These are phyloP conservation scores for Halcyon senegalensis DNA, from an alignment of 2,113 vertebrate species.

Conservation along the genomic window DNA sequence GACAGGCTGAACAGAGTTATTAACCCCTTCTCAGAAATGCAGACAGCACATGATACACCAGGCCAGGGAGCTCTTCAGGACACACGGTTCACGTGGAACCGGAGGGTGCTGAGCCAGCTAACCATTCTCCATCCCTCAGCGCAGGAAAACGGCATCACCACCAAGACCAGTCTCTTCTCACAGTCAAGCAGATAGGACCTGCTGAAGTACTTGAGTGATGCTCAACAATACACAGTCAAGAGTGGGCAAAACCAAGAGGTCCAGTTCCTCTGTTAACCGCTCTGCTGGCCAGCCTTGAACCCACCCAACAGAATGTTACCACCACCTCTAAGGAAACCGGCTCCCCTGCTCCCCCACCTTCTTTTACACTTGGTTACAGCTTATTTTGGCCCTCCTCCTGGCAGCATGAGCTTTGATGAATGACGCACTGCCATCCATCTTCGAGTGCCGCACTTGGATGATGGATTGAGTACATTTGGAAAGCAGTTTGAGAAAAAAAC, in stretches of 20 bases:
- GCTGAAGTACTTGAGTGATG: neutral
- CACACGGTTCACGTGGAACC: fast-evolving
- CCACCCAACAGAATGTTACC: neutral
- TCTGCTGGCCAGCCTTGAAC: neutral
- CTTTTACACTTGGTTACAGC: neutral
- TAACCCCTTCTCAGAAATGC: constrained; percentile 37
- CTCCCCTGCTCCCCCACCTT: neutral
- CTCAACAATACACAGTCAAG: no score
- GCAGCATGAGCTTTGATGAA: constrained; percentile 24
- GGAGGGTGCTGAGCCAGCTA: neutral
- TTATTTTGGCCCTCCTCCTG: neutral
- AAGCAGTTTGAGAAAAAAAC: neutral
- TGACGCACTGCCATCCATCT: constrained; percentile 46
- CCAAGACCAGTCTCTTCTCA: neutral
- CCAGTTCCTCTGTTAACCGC: neutral
- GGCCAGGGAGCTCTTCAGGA: neutral
- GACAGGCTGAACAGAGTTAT: neutral
- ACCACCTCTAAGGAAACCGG: neutral
- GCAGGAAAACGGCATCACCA: neutral
- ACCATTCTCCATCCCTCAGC: neutral
- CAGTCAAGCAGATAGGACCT: neutral
- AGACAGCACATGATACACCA: neutral
- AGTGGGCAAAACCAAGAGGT: neutral
- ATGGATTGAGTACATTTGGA: constrained; percentile 53
- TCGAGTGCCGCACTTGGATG: neutral